These are phyloP conservation scores for Semotilus atromaculatus DNA, from an alignment of 2,797 vertebrate genomes.

Conservation along the genomic window DNA sequence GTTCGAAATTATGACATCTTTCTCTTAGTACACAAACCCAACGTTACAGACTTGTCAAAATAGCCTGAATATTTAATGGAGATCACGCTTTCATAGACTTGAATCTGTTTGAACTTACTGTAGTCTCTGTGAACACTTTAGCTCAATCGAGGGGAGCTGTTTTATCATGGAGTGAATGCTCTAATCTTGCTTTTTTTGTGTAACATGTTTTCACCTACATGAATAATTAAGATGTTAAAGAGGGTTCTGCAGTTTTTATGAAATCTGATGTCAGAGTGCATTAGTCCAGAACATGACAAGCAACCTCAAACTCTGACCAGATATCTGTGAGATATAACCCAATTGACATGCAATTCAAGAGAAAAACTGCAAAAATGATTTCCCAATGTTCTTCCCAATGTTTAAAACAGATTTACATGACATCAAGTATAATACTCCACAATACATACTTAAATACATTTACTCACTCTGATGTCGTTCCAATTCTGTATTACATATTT, in stretches of 20 bases:
- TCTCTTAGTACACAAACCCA: neutral
- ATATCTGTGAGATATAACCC: constrained; percentile 13
- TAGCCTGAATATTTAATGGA: constrained; percentile 21
- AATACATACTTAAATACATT: constrained; percentile 6
- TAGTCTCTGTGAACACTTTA: constrained; percentile 36
- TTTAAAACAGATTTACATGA: neutral
- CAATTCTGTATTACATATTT: neutral
- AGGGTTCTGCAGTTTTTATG: constrained; percentile 80
- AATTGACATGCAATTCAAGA: neutral
- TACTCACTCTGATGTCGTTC: neutral
- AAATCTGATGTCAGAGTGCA: constrained; percentile 69
- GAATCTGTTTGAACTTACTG: constrained; percentile 16
- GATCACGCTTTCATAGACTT: neutral
- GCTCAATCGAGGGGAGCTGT: constrained; percentile 43
- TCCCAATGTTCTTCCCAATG: neutral
- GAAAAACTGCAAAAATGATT: neutral
- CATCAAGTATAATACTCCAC: neutral
- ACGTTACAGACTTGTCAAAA: constrained; percentile 29
- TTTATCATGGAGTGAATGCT: constrained; percentile 39
- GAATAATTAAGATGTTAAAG: constrained; percentile 78
- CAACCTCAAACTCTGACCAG: constrained; percentile 56
- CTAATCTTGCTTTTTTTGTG: constrained; percentile 62
- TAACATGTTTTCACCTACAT: constrained; percentile 69
- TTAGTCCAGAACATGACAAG: constrained; percentile 67
- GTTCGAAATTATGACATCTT: neutral